Conservation (phyloP, 2,797 vertebrate genomes). For the Centroberyx gerrardi region DNA sequence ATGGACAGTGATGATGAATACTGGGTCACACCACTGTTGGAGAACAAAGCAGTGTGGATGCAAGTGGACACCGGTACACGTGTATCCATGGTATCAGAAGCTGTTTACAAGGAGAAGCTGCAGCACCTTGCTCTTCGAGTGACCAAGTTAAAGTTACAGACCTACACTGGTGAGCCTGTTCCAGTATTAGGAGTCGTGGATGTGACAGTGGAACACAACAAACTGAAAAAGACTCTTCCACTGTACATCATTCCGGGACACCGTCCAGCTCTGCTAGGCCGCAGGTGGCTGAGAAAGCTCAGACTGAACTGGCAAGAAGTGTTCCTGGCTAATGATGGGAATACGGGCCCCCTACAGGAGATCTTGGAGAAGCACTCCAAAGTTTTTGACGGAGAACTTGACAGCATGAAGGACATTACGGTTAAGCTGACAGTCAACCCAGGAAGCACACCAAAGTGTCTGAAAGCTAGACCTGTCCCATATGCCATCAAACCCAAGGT, state of each 20-base stretch:
- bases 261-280: slow-evolving; percentile 1
- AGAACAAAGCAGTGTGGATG: slow-evolving; percentile 22
- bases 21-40: slow-evolving; percentile 6
- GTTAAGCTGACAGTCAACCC: too few relatives aligned
- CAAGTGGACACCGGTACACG: slow-evolving; percentile 30
- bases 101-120: slow-evolving; percentile 15
- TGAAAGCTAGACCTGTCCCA: too few relatives aligned
- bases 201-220: slow-evolving; percentile 3
- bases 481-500: too few relatives aligned
- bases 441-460: too few relatives aligned
- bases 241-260: slow-evolving; percentile 20
- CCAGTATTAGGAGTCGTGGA: neutral
- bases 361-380: slow-evolving; percentile 23
- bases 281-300: slow-evolving; percentile 2
- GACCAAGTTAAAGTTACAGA: slow-evolving; percentile 9
- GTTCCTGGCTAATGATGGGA: neutral
- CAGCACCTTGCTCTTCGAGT: neutral
- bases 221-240: slow-evolving; percentile 3
- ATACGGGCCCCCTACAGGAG: neutral
- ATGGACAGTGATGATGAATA: slow-evolving; percentile 18
- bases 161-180: slow-evolving; percentile 17
- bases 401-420: too few relatives aligned
- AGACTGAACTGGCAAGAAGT: slow-evolving; percentile 11
- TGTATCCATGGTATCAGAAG: slow-evolving; percentile 22
- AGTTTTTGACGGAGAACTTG: too few relatives aligned